Conservation (phyloP, 2,797 vertebrate species). For the Lagocephalus sceleratus region DNA sequence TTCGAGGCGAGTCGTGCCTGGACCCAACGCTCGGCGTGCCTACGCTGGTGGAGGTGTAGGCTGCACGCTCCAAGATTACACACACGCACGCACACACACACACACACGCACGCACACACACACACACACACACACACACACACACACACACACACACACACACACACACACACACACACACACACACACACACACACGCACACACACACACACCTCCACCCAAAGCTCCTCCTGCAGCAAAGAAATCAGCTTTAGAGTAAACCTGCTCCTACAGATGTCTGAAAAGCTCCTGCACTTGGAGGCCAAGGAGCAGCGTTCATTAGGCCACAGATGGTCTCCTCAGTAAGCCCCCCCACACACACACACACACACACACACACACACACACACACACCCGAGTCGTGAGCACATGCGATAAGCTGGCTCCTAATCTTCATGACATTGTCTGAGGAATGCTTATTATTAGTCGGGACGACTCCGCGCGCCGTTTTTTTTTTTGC, state of each 20-base stretch:
- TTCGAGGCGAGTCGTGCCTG: no score
- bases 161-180: slow-evolving; percentile 34
- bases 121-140: slow-evolving; percentile 13
- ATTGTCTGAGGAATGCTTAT: slow-evolving; percentile 54
- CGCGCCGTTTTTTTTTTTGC: background rate
- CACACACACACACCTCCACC: slow-evolving; percentile 40
- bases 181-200: slow-evolving; percentile 19
- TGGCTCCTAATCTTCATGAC: slow-evolving; percentile 65
- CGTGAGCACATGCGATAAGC: slow-evolving; percentile 66
- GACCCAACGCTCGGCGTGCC: no score
- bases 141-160: slow-evolving; percentile 35
- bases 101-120: slow-evolving; percentile 33
- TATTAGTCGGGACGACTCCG: slow-evolving; percentile 20
- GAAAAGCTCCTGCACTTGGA: slow-evolving; percentile 67
- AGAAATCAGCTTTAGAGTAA: slow-evolving; percentile 80
- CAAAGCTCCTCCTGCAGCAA: slow-evolving; percentile 77
- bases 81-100: slow-evolving; percentile 35
- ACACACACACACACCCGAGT: slow-evolving; percentile 40
- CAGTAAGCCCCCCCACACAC: slow-evolving; percentile 65
- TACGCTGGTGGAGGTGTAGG: slow-evolving; percentile 58
- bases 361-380: slow-evolving; percentile 52
- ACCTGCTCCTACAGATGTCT: slow-evolving; percentile 78
- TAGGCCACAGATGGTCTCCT: slow-evolving; percentile 78
- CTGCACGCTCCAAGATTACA: slow-evolving; percentile 61
- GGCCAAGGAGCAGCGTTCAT: slow-evolving; percentile 74